These are phyloP conservation scores for Therioaphis trifolii DNA, from an alignment of 2,888 invertebrate genomes.

Conservation along the genomic window DNA sequence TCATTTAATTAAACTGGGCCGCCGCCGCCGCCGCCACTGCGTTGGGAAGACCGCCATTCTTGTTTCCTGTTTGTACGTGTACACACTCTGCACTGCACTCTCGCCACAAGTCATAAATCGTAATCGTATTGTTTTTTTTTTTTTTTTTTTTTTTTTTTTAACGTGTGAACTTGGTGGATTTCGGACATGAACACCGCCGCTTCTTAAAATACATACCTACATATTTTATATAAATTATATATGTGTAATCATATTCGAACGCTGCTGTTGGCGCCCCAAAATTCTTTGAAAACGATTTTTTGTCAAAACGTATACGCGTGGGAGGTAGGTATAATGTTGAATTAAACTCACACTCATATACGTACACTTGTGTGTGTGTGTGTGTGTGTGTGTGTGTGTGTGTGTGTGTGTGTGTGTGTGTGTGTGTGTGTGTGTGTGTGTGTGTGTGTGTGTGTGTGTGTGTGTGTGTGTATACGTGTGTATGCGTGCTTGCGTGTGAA, in stretches of 20 bases:
- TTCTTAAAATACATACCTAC: too few relatives aligned
- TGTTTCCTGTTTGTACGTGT: conserved; percentile 41
- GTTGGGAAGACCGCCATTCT: conserved; percentile 53
- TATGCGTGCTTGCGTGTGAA: too few relatives aligned
- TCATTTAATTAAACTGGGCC: conserved; percentile 61
- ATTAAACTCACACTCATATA: too few relatives aligned
- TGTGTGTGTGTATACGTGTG: too few relatives aligned
- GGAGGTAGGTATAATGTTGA: too few relatives aligned
- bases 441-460: too few relatives aligned
- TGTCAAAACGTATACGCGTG: too few relatives aligned
- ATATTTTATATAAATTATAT: background rate
- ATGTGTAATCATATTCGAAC: background rate
- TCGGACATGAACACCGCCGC: background rate
- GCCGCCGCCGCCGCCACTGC: conserved; percentile 5
- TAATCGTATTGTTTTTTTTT: conserved; percentile 43
- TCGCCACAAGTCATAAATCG: conserved; percentile 49
- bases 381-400: too few relatives aligned
- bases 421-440: too few relatives aligned
- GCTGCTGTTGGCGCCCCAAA: background rate
- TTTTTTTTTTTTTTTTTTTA: conserved; percentile 30
- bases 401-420: too few relatives aligned
- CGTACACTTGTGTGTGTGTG: too few relatives aligned
- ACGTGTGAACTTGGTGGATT: conserved; percentile 40
- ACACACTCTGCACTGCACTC: background rate
- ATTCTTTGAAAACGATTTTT: background rate